Base-by-base conservation (phyloP, 2,888 invertebrate species). In the Rapana venosa region DNA sequence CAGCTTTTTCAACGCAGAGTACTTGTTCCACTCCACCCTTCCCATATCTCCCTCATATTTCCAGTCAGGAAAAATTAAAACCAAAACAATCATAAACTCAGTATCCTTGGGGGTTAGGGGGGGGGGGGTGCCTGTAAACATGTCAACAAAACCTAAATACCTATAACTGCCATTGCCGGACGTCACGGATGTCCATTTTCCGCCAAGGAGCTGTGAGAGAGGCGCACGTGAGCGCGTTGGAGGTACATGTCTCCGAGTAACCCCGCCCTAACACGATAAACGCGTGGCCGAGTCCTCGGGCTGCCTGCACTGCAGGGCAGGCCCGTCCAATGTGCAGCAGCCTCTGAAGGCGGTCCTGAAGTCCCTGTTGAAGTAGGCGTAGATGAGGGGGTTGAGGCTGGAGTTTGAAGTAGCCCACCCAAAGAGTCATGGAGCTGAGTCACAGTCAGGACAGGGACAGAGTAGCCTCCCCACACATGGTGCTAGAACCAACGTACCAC, bases 331-430 rank as follows among this genome's bases (percentile, higher is more conserved):
- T 88, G 35, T 92, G 92, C 32, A 96, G 91, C 61, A 96, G 91
- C 90, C 94, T 94, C 96, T 98, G 97, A 99, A 99, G 89, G 99
- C 99, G 96, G 98, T 98, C 96, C 99, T 97, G 96, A 99, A 99
- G 97, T 99, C 99, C 94, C 99, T 97, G 96, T 99, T 99, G 97
- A 99, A 99, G 97, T 99, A 99, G 93, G 99, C 99, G 94, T 97
- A 97, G 94, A 99, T 99, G 87, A 99, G 97, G 2, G 99, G 99
- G 96, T 99, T 99, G 89, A 99, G 97, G 87, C 99, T 99, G 6
- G 99, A 99, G 96, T 99, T n/a, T 99, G 96, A 98, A 98, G 96
- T 99, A 99, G 91, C 99, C 99, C 96, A 99, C 98, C 99, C 99
- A 99, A 97, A 99, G 99, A 94, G 99, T 97, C 90, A 98, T 97